Conservation (phyloP, 2,797 vertebrate genomes). For the Hippoglossus hippoglossus region DNA sequence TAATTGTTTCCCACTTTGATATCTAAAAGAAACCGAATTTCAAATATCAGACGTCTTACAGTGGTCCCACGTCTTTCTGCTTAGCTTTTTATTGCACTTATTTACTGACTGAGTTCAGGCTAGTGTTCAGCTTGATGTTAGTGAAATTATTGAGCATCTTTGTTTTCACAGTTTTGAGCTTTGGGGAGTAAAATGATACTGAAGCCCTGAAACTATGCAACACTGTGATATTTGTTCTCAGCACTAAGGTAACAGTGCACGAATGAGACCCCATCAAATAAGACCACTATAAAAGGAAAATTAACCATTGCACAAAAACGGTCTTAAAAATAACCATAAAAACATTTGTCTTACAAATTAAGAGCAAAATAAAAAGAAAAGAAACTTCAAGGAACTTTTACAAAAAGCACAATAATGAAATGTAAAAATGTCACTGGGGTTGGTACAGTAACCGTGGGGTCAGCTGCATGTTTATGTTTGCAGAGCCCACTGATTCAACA, state of each 20-base stretch:
- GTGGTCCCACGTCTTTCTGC: conserved; percentile 30
- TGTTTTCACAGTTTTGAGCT: conserved; percentile 72
- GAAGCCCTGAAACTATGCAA: conserved; percentile 36
- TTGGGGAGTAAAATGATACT: conserved; percentile 44
- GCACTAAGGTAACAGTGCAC: conserved; percentile 49
- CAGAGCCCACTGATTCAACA: conserved; percentile 11
- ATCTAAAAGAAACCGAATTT: not conserved
- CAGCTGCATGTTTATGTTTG: conserved; percentile 17
- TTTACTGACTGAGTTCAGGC: conserved; percentile 22
- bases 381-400: conserved; percentile 81
- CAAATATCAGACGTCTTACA: conserved; percentile 7
- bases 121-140: conserved; percentile 70
- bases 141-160: conserved; percentile 28
- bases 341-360: conserved; percentile 81
- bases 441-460: conserved; percentile 49
- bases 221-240: conserved; percentile 66
- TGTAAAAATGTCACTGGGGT: conserved; percentile 63
- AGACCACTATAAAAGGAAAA: conserved; percentile 55
- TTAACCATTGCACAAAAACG: conserved; percentile 82
- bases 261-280: conserved; percentile 38
- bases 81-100: conserved; percentile 71
- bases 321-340: conserved; percentile 81
- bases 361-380: conserved; percentile 76
- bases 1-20: conserved; percentile 2
- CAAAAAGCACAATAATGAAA: conserved; percentile 85